Base-by-base conservation (phyloP, 1,140 invertebrate genomes). In the Pseudobourletiella spinata region DNA sequence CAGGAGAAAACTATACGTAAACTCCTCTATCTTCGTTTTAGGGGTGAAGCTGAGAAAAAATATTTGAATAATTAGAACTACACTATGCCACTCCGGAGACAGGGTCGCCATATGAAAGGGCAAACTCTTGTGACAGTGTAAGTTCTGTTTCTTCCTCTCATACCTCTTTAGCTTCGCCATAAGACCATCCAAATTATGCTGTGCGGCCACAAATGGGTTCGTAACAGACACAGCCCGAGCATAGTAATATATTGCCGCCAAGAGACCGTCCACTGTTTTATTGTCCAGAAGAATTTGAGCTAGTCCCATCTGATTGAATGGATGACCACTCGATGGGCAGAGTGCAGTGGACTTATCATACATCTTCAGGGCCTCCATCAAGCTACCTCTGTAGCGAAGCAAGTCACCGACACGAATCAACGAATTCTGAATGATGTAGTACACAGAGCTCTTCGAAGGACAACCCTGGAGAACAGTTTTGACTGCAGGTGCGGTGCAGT, bases 351-450 rank as follows among this genome's bases (percentile, higher is more conserved):
- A 64, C 29, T 69, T 69, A n/a, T 69, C 67, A 42, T 69, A 69
- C 67, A 69, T 69, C 56, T 66, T 69, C 28, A 66, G 52, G 3
- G 67, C 67, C 50, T 69, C 67, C 4, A 51, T 15, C 18, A 60
- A 61, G 35, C 52, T 64, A n/a, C 64, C 64, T 35, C 64, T 58
- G 42, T 69, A 69, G 18, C 67, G 54, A 1, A 69, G 51, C 29
- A 69, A 48, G 42, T 69, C 67, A 11, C 67, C 67, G 30, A 69
- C 63, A 51, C 61, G 67, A 14, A 69, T 26, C 51, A 69, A 51
- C 16, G 61, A 69, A 39, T 69, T 69, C 61, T 69, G 67, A 57
- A 69, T 66, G 22, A 69, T 66, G 51, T 64, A 69, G 55, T 69
- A 69, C 14, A 69, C 62, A 15, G 55, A 56, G 22, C 32, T 29